Conservation (phyloP, 1,140 invertebrate genomes). For the Papilio machaon region DNA sequence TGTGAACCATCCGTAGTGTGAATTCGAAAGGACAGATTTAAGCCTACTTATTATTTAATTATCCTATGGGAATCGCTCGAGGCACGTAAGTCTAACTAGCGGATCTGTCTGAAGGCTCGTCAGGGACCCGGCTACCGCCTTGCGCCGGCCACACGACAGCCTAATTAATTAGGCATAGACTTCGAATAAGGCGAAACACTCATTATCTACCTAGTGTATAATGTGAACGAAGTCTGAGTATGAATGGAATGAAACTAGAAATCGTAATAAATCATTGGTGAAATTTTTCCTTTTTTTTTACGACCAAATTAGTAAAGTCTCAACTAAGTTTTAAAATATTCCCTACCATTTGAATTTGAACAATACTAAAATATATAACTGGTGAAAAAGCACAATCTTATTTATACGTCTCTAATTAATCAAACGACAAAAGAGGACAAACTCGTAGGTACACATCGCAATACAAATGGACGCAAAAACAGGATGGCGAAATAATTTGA, state of each 20-base stretch:
- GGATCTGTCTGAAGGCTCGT: constrained; percentile 66
- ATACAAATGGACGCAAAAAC: constrained; percentile 75
- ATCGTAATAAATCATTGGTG: no score
- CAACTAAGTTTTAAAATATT: neutral
- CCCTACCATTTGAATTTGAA: constrained; percentile 1
- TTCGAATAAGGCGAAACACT: constrained; percentile 39
- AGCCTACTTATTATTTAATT: constrained; percentile 75
- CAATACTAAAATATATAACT: constrained; percentile 36
- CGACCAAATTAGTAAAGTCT: neutral
- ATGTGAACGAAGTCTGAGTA: neutral
- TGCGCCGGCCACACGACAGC: constrained; percentile 56
- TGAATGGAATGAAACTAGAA: neutral
- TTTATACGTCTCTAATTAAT: constrained; percentile 60
- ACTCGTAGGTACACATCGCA: constrained; percentile 62
- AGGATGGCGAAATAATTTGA: constrained; percentile 80
- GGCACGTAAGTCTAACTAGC: constrained; percentile 60
- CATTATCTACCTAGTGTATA: neutral
- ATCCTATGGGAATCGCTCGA: constrained; percentile 66
- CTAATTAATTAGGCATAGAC: constrained; percentile 74
- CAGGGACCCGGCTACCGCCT: constrained; percentile 58
- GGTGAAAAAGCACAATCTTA: constrained; percentile 45
- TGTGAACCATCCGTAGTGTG: constrained; percentile 32
- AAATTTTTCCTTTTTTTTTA: no score
- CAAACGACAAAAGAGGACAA: constrained; percentile 66
- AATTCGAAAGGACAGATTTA: constrained; percentile 62